These are phyloP conservation scores for Dendroctonus valens DNA, from an alignment of 1,140 invertebrate genomes.

Conservation along the genomic window DNA sequence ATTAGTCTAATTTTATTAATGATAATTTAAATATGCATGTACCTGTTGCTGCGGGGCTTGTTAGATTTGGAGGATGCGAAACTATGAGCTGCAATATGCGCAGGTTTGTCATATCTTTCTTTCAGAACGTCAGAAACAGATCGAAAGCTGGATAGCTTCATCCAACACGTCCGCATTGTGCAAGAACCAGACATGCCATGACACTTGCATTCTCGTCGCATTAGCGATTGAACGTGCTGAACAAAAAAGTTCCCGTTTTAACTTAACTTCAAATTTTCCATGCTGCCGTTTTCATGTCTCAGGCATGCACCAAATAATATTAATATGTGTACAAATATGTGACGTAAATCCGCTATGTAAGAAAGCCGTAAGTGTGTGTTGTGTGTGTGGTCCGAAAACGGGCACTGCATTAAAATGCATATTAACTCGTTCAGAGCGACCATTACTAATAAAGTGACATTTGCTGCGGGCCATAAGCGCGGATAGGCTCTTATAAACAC, in stretches of 20 bases:
- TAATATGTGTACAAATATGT: conserved; percentile 22
- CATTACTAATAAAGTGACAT: conserved; percentile 50
- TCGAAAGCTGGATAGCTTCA: conserved; percentile 81
- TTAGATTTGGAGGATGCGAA: conserved; percentile 56
- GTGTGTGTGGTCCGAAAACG: conserved; percentile 28
- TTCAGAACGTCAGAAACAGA: conserved; percentile 87
- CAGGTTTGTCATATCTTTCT: conserved; percentile 89
- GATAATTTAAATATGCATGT: not conserved
- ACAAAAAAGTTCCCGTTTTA: conserved; percentile 43
- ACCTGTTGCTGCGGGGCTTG: conserved; percentile 49
- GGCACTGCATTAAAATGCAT: conserved; percentile 48
- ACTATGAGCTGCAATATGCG: conserved; percentile 79
- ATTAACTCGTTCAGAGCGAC: conserved; percentile 49
- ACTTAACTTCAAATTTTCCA: conserved; percentile 1
- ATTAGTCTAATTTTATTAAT: no score
- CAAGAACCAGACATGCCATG: conserved; percentile 92
- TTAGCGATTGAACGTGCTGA: conserved; percentile 89
- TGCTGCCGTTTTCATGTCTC: not conserved
- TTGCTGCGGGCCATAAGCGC: conserved; percentile 38
- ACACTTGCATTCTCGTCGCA: conserved; percentile 91
- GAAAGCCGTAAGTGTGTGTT: conserved; percentile 8
- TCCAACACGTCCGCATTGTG: conserved; percentile 90
- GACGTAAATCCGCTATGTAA: conserved; percentile 9
- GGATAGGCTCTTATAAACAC: conserved; percentile 31
- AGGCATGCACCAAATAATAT: not conserved